These are phyloP conservation scores for Pteria penguin DNA, from an alignment of 2,888 invertebrate species.

Conservation along the genomic window DNA sequence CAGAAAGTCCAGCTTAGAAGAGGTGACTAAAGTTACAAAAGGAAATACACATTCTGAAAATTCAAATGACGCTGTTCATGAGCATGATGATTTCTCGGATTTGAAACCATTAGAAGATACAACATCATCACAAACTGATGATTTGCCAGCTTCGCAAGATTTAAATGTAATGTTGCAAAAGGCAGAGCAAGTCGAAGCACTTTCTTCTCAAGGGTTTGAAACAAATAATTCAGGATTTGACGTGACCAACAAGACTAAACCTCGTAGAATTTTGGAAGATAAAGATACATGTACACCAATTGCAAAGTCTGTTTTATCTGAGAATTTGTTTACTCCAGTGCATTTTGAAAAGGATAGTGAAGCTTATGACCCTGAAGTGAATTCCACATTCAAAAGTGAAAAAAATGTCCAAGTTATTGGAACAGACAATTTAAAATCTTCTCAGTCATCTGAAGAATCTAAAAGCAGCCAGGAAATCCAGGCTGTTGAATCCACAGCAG, in stretches of 20 bases:
- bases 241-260: too few species aligned
- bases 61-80: slow-evolving; percentile 41
- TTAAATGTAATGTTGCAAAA: too few species aligned
- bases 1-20: slow-evolving; percentile 34
- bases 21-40: neutral
- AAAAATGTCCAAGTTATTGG: slow-evolving; percentile 4
- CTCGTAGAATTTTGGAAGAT: neutral
- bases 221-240: too few species aligned
- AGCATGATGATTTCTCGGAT: slow-evolving; percentile 61
- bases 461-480: neutral
- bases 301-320: neutral
- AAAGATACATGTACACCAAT: neutral
- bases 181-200: neutral
- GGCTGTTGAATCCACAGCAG: neutral
- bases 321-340: neutral
- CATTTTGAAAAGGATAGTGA: neutral
- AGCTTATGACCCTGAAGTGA: slow-evolving; percentile 22
- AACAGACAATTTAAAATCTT: slow-evolving; percentile 12
- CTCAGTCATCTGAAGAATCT: neutral
- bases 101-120: slow-evolving; percentile 53
- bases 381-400: slow-evolving; percentile 22
- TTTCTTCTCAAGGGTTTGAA: slow-evolving; percentile 27
- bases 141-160: neutral
- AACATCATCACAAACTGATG: neutral
- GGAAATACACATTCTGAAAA: neutral